phyloP scores from a whole-genome alignment of 2,797 vertebrate genomes.

The Trematomus bernacchii region DNA sequence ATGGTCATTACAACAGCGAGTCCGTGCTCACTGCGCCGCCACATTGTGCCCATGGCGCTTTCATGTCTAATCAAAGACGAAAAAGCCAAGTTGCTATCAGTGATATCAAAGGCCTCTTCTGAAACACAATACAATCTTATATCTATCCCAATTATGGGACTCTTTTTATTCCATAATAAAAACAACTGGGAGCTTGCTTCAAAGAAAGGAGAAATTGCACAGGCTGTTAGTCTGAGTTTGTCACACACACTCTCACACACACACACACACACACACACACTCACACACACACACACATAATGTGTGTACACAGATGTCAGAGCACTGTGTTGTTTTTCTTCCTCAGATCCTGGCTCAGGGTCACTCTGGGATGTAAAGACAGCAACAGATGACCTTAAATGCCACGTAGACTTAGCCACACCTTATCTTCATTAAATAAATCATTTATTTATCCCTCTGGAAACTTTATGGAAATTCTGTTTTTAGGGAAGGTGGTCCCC shows the following conservation, averaged over 20 bases:
- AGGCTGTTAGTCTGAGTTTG: conserved; percentile 31
- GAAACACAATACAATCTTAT: conserved; percentile 69
- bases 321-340: conserved; percentile 1
- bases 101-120: conserved; percentile 66
- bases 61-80: conserved; percentile 72
- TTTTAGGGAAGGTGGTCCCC: background rate
- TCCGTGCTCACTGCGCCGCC: conserved; percentile 21
- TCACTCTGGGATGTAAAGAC: background rate
- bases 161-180: conserved; percentile 46
- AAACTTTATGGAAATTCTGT: background rate
- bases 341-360: background rate
- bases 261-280: too few relatives aligned
- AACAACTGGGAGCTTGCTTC: conserved; percentile 55
- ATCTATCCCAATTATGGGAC: conserved; percentile 65
- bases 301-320: conserved; percentile 9
- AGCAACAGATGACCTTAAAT: background rate
- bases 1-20: conserved; percentile 67
- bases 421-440: background rate
- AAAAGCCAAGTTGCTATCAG: conserved; percentile 70
- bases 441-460: background rate
- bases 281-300: conserved; percentile 6
- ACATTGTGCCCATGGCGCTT: conserved; percentile 63
- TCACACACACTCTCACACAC: background rate
- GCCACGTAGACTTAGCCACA: background rate
- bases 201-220: conserved; percentile 51